A percentile compares a stretch with the other conserved stretches of the same genome.
Evolutionary conservation across 2,888 invertebrate genomes (phyloP).

Genomic region (Vannuccia rotundouncinata): DNA sequence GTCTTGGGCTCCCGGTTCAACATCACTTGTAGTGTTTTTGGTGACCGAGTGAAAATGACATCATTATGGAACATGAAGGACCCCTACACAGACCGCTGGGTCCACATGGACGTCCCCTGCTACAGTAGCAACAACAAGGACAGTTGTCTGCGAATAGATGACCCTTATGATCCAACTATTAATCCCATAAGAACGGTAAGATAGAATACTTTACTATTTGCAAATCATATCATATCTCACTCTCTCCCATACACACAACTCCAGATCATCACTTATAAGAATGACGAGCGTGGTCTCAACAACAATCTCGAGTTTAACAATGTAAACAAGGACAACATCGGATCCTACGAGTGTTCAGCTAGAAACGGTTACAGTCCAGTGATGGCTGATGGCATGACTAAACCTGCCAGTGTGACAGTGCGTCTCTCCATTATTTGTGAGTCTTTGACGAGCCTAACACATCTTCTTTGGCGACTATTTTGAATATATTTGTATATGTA

Average conservation of each 20-base stretch:
- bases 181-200: neutral
- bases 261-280: neutral
- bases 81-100: too few species aligned
- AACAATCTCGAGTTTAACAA: constrained; percentile 2
- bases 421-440: neutral
- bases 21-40: constrained; percentile 22
- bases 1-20: constrained; percentile 18
- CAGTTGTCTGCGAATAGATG: too few species aligned
- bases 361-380: neutral
- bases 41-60: neutral
- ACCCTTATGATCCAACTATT: too few species aligned
- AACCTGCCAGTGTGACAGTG: neutral
- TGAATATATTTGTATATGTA: too few species aligned
- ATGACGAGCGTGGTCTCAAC: neutral
- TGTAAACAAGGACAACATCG: neutral
- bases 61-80: neutral
- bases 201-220: neutral
- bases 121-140: too few species aligned
- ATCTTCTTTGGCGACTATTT: too few species aligned
- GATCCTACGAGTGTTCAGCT: neutral
- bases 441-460: too few species aligned
- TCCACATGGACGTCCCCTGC: too few species aligned
- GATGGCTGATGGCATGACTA: neutral
- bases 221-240: neutral
- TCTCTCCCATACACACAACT: neutral